Evolutionary conservation across 2,113 vertebrate genomes (phyloP), one percentile per base, ranked within the genome.

Genomic region (Mola mola): DNA sequence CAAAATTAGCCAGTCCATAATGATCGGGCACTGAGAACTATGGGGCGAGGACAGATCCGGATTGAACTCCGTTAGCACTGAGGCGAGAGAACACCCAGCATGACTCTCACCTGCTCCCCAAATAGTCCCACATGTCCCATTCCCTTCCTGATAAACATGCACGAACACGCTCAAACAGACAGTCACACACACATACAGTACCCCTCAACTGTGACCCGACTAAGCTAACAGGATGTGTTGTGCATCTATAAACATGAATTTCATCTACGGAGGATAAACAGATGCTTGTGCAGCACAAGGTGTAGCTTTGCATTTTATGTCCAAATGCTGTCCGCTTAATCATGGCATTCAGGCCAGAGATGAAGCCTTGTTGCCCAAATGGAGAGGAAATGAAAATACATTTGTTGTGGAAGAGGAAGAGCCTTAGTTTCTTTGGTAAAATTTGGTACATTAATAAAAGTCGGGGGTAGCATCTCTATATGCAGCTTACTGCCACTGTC

Each of bases 51-150:
- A 56, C 34, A 62, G 34, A 64, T 48, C 60, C 19, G 19, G 68
- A 82, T 80, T 86, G 72, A 77, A 80, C 61, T 83, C 77, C 75
- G 86, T 90, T 90, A 88, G 73, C 62, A 56, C 26, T 81, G 65
- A 83, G 76, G 72, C 37, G 38, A 72, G 71, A 77, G 79, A 77
- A 78, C 72, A 78, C 63, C 78, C 81, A 78, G 83, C 78, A 75
- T 81, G 80, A 78, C 64, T 82, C 69, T 79, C 82, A 83, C 81
- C 79, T 84, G 59, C 59, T 60, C 52, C 80, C 43, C 67, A 75
- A 72, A 79, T 46, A 72, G 64, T 40, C 74, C 63, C 50, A n/a
- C 56, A 66, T 73, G 55, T 77, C 61, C 66, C 58, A 44, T 74
- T 74, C 62, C 53, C n/a, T n/a, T n/a, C n/a, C 67, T 64, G 52